Conservation (phyloP, 2,888 invertebrate species). For the Pammene fasciana region DNA sequence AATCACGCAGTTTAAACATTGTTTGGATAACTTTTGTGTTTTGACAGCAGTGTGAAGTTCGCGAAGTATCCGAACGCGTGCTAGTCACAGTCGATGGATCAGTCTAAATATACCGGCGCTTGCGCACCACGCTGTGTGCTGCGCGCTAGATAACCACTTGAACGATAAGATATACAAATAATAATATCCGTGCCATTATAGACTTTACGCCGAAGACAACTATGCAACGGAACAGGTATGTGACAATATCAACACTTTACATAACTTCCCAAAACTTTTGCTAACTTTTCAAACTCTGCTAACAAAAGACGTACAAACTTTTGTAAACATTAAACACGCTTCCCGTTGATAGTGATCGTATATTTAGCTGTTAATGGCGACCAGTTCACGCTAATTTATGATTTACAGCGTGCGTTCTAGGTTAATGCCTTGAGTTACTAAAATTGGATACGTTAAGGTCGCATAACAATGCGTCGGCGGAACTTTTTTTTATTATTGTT, state of each 20-base stretch:
- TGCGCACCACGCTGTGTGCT: slow-evolving; percentile 65
- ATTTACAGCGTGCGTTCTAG: slow-evolving; percentile 48
- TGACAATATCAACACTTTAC: slow-evolving; percentile 41
- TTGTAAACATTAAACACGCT: slow-evolving; percentile 65
- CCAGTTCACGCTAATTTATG: slow-evolving; percentile 48
- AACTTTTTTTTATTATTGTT: slow-evolving; percentile 44
- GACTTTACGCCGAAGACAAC: slow-evolving; percentile 59
- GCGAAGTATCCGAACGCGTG: slow-evolving; percentile 62
- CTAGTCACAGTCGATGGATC: slow-evolving; percentile 70
- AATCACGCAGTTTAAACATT: background rate
- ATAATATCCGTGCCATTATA: slow-evolving; percentile 62
- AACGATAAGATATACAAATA: slow-evolving; percentile 74
- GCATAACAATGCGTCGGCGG: slow-evolving; percentile 42
- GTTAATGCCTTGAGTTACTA: slow-evolving; percentile 57
- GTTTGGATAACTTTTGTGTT: slow-evolving; percentile 10
- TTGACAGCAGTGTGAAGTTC: slow-evolving; percentile 31
- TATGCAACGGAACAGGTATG: slow-evolving; percentile 78
- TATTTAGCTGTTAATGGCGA: slow-evolving; percentile 43
- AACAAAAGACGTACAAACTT: slow-evolving; percentile 57
- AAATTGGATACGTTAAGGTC: slow-evolving; percentile 49
- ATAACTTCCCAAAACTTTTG: slow-evolving; percentile 57
- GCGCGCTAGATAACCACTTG: slow-evolving; percentile 68
- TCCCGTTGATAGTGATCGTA: slow-evolving; percentile 58
- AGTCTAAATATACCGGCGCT: slow-evolving; percentile 80
- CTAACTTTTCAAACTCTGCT: slow-evolving; percentile 54